Base-by-base conservation (phyloP, 2,888 invertebrate species). In the Habroteleia sp. region DNA sequence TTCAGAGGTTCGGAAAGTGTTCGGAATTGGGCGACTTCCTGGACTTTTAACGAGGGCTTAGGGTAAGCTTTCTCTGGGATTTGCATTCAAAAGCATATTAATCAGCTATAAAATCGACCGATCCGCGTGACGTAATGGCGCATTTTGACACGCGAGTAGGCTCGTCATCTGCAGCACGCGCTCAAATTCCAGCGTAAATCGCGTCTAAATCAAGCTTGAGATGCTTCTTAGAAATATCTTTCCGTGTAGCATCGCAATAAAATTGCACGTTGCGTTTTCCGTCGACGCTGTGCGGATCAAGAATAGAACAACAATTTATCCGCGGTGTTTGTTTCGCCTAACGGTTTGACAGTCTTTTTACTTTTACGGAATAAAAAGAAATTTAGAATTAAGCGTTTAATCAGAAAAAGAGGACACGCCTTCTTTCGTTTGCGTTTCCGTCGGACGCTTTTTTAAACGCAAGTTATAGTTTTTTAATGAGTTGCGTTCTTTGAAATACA, bases 61-160 rank as follows among this genome's bases (percentile, higher is more conserved):
- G 37, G 17, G 39, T 44, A 31, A 37, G 71, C 72, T 73, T 73
- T 73, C 73, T 60, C 73, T 58, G 1, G 25, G 60, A 73, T 73
- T 65, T 73, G 65, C 73, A 73, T 73, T 65, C 54, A 63, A 63
- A 71, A 71, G 71, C 33, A 16, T 23, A 56, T 56, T 62, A 44
- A 71, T 71, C 14, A 27, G 1, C 25, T 14, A 1, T 10, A 10
- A 10, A 29, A 10, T 4, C 7, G 25, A 7, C 25, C 4, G 5
- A 10, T 25, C 1, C 6, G 25, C 11, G 42, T 42, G 42, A 42
- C 23, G 42, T 11, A 42, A 23, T n/a, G 37, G 10, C 7, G 7
- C 1, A 14, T 1, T 46, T 13, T 1, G 13, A 23, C 23, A 6
- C 25, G 4, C 2, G 20, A 20, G 4, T 17, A 31, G 37, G 37